Conservation (phyloP, 1,140 invertebrate genomes). For the Meloidogyne exigua region DNA sequence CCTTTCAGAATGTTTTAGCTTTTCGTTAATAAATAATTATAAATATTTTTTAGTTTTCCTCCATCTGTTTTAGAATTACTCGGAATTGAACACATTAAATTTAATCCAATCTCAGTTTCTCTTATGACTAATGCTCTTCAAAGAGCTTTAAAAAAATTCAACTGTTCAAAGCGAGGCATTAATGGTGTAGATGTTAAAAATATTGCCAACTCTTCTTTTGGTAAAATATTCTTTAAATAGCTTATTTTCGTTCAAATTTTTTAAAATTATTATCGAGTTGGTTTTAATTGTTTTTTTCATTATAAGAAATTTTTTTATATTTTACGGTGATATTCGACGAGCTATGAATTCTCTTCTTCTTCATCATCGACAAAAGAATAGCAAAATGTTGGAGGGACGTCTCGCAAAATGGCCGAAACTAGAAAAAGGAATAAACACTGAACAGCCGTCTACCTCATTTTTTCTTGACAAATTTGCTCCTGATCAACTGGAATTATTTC, state of each 20-base stretch:
- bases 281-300: no score
- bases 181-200: not conserved
- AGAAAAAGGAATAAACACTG: slow-evolving; percentile 7
- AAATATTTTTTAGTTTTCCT: slow-evolving; percentile 11
- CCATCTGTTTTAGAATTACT: slow-evolving; percentile 7
- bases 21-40: not conserved
- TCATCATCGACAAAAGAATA: slow-evolving; percentile 17
- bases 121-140: slow-evolving; percentile 11
- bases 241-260: not conserved
- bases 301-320: not conserved
- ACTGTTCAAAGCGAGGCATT: not conserved
- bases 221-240: not conserved
- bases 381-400: slow-evolving; percentile 1
- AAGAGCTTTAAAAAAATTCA: not conserved
- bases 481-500: slow-evolving; percentile 34
- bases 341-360: slow-evolving; percentile 36
- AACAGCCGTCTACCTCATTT: slow-evolving; percentile 15
- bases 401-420: not conserved
- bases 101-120: slow-evolving; percentile 9
- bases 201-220: not conserved
- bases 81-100: slow-evolving; percentile 22
- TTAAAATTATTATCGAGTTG: not conserved
- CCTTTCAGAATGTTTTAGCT: slow-evolving; percentile 31
- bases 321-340: slow-evolving; percentile 40
- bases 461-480: not conserved